Evolutionary conservation across 1,140 invertebrate genomes (phyloP), one percentile per base, ranked within the genome.

Genomic region (Elymnias hypermnestra): DNA sequence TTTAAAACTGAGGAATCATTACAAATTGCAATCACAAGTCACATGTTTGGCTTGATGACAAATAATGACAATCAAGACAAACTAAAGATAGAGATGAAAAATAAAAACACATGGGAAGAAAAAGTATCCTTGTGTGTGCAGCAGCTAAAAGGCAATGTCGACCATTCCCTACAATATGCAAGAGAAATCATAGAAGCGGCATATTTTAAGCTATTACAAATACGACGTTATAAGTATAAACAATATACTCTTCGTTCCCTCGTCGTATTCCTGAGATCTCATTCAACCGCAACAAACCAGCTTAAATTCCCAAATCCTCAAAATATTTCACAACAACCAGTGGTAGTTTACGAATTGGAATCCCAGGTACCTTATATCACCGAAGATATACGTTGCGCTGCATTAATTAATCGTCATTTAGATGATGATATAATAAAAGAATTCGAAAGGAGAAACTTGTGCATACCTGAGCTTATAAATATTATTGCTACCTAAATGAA

Each of bases 91-190:
- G 43, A 19, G 0, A 9, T 70, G 4, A n/a, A 31, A 3, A 36
- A 43, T 0, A 41, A 28, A 0, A 6, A n/a, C 3, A 41, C 53
- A 0, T 76, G 75, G 75, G 10, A 54, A 8, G 57, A 70, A 5
- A 73, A 69, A 25, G 31, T 77, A 1, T 40, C 62, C 2, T 36
- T 22, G 0, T 60, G 62, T 26, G 62, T 75, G 0, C 50, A 63
- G 0, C 44, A 42, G 7, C 26, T 79, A 1, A 15, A 59, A 1
- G 72, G 70, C 0, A 51, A 50, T 12, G 61, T 75, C 0, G 6
- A 59, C 0, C 58, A 72, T 37, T 75, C 74, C 0, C 57, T 60
- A 8, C 74, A 82, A 38, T 82, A 78, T 14, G 52, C 57, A 2
- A 49, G 60, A 6, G 51, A 62, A 1, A 42, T 62, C 6, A 62